phyloP scores from a whole-genome alignment of 2,113 vertebrate species.

The Bothrops jararaca region DNA sequence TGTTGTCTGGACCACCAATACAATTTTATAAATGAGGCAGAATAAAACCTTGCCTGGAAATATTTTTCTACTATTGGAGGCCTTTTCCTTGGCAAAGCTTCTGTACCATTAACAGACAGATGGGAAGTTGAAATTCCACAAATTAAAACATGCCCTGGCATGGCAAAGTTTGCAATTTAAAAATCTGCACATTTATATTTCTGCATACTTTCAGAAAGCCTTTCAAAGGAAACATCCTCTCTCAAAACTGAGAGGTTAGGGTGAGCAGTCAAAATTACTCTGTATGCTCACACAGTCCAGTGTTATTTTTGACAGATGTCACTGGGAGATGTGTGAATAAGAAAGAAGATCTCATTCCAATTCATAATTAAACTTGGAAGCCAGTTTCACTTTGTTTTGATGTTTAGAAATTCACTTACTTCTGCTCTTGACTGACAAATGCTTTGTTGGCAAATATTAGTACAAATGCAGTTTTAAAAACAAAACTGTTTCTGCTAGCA shows the following conservation, averaged over 20 bases:
- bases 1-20: neutral
- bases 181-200: neutral
- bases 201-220: neutral
- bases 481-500: constrained; percentile 6
- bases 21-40: neutral
- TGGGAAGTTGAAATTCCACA: neutral
- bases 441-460: constrained; percentile 4
- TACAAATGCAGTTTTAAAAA: constrained; percentile 13
- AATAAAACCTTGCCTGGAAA: neutral
- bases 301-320: neutral
- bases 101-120: neutral
- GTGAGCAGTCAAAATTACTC: neutral
- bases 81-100: neutral
- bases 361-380: constrained; percentile 31
- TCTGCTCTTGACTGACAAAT: constrained; percentile 17
- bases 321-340: neutral
- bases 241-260: too few relatives aligned
- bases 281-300: neutral
- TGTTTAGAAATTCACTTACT: constrained; percentile 36
- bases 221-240: neutral
- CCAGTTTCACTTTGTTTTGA: constrained; percentile 12
- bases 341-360: constrained; percentile 10
- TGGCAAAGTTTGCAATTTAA: neutral
- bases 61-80: neutral
- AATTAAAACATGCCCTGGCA: neutral